Evolutionary conservation across 1,140 invertebrate genomes (phyloP).

Genomic region (Hydropsyche tenuis): DNA sequence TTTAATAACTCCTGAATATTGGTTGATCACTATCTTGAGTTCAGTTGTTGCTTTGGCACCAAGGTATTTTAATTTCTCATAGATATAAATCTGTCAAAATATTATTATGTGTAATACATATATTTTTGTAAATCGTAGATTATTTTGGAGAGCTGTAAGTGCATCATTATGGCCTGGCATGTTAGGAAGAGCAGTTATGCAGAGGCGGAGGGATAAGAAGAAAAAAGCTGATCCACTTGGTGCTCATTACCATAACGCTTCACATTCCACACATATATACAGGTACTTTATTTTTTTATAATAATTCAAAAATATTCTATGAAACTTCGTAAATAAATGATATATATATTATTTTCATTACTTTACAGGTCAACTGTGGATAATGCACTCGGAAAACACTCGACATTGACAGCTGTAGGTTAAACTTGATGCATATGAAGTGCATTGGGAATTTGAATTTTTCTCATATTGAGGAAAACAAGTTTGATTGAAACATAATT

Average conservation of each 20-base stretch:
- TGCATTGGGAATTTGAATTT: conserved; percentile 19
- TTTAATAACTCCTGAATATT: conserved; percentile 76
- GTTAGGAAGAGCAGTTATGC: conserved; percentile 57
- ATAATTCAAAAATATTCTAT: background rate
- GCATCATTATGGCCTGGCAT: conserved; percentile 57
- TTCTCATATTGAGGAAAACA: conserved; percentile 34
- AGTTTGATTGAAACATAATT: conserved; percentile 11
- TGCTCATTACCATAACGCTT: conserved; percentile 59
- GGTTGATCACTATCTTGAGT: conserved; percentile 79
- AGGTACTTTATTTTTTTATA: conserved; percentile 51
- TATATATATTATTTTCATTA: too few species aligned
- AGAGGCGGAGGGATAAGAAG: conserved; percentile 53
- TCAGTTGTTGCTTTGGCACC: conserved; percentile 82
- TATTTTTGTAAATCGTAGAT: conserved; percentile 50
- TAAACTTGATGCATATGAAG: conserved; percentile 6
- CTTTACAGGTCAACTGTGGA: conserved; percentile 45
- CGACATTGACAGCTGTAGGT: conserved; percentile 46
- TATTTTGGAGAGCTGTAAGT: conserved; percentile 56
- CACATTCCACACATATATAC: conserved; percentile 59
- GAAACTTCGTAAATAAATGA: too few species aligned
- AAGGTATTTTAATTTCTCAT: conserved; percentile 67
- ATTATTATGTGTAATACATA: background rate
- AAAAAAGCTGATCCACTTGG: conserved; percentile 56
- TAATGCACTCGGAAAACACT: conserved; percentile 34
- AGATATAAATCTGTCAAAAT: background rate